These are phyloP conservation scores for Phyto melanocephala DNA, from an alignment of 2,888 invertebrate species.

Conservation along the genomic window DNA sequence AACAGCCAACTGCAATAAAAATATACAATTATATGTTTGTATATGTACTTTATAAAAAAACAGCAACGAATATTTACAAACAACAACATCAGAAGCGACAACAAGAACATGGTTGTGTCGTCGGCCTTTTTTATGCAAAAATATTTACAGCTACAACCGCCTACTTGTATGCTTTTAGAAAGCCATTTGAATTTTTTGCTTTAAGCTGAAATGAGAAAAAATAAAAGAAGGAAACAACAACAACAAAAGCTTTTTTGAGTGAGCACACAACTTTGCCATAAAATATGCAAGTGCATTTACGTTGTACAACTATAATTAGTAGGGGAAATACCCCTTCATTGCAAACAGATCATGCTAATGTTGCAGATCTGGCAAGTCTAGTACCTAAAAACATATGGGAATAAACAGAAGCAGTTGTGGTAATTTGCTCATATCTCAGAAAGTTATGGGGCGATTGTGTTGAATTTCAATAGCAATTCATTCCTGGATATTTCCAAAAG, in stretches of 20 bases:
- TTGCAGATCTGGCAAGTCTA: no score
- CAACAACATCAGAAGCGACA: constrained; percentile 22
- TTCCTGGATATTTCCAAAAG: no score
- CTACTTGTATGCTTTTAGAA: constrained; percentile 47
- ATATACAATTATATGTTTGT: neutral
- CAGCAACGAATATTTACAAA: constrained; percentile 13
- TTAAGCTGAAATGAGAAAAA: constrained; percentile 1
- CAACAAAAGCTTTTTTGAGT: neutral
- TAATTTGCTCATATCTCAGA: no score
- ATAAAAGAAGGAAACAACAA: neutral
- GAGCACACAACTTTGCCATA: constrained; percentile 6
- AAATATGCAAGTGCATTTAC: neutral
- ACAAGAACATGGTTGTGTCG: constrained; percentile 9
- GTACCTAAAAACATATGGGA: no score
- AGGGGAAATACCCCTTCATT: no score
- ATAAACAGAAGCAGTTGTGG: no score
- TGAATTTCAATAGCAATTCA: no score
- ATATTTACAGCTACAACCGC: constrained; percentile 58
- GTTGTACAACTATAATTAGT: constrained; percentile 9
- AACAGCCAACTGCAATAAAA: constrained; percentile 42
- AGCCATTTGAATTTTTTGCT: constrained; percentile 43
- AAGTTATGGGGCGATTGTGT: no score
- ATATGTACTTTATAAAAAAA: neutral
- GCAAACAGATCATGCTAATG: no score
- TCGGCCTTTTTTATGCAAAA: constrained; percentile 54